Evolutionary conservation across 2,888 invertebrate genomes (phyloP), one percentile per base, ranked within the genome.

Genomic region (Thalpophila matura): DNA sequence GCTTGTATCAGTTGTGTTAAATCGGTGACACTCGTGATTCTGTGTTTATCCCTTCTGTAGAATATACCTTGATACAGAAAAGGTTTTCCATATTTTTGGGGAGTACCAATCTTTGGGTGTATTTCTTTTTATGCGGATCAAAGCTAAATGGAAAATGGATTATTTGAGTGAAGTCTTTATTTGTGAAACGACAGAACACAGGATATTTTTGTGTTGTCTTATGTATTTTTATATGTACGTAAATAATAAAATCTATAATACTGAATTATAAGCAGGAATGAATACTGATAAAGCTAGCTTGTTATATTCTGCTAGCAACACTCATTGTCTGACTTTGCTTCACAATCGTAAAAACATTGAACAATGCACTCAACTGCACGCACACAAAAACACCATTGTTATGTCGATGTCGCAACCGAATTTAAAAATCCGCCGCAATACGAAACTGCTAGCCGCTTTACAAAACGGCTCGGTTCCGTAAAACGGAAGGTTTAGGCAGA

Each of bases 271-370:
- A 0, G 12, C 3, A n/a, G 3, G 7, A 9, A 22, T 9, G 0
- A 7, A 35, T n/a, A n/a, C n/a, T n/a, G n/a, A n/a, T 31, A 51
- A 51, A 35, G 9, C 9, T 12, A 18, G 7, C 0, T 12, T 24
- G 50, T 49, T 38, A 35, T 5, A n/a, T 27, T 29, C 7, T 26
- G n/a, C 14, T 50, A 4, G 16, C 24, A 37, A 12, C 4, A 37
- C n/a, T 12, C 38, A 37, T 22, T n/a, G 3, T 33, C 37, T 54
- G 18, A 49, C 42, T 45, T 50, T 63, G 64, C 63, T 14, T 18
- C 7, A 14, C 46, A 60, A 50, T 66, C 66, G 47, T 72, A 66
- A 71, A 66, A 71, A 43, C 61, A 56, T 65, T 53, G 61, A 60
- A 72, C 37, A 38, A 42, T 64, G 71, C 47, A 40, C 45, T 70